phyloP scores from a whole-genome alignment of 2,888 invertebrate genomes.

The Conops quadrifasciatus region DNA sequence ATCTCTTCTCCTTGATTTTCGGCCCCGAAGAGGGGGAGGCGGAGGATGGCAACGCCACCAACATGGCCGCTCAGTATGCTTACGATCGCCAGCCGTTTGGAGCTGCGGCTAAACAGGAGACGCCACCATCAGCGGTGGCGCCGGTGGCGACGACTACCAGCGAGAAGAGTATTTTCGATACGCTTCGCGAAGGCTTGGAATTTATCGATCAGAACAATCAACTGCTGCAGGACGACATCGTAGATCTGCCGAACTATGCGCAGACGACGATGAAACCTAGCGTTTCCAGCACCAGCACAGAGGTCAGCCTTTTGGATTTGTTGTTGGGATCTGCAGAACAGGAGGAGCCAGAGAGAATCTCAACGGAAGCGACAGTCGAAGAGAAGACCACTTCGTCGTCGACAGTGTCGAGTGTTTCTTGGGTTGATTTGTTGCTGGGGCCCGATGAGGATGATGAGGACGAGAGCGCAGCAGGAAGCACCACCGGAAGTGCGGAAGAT shows the following conservation, averaged over 20 bases:
- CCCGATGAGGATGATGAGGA: slow-evolving; percentile 53
- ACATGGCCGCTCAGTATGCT: slow-evolving; percentile 54
- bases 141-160: slow-evolving; percentile 41
- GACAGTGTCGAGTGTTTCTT: slow-evolving; percentile 47
- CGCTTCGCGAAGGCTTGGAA: slow-evolving; percentile 60
- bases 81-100: slow-evolving; percentile 53
- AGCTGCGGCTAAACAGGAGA: not conserved
- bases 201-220: slow-evolving; percentile 61
- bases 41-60: slow-evolving; percentile 40
- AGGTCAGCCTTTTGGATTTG: slow-evolving; percentile 57
- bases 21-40: slow-evolving; percentile 55
- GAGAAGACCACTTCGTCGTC: slow-evolving; percentile 45
- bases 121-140: not conserved
- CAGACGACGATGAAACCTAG: slow-evolving; percentile 35
- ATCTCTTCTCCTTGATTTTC: slow-evolving; percentile 60
- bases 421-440: slow-evolving; percentile 56
- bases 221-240: slow-evolving; percentile 52
- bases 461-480: not conserved
- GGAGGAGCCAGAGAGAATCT: not conserved
- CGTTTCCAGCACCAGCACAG: slow-evolving; percentile 50
- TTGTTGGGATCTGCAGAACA: slow-evolving; percentile 57
- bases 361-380: slow-evolving; percentile 37
- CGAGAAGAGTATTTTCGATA: slow-evolving; percentile 61
- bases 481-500: slow-evolving; percentile 29
- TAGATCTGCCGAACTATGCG: slow-evolving; percentile 43